Evolutionary conservation across 2,113 vertebrate genomes (phyloP).

Genomic region (Colistium nudipinnis): DNA sequence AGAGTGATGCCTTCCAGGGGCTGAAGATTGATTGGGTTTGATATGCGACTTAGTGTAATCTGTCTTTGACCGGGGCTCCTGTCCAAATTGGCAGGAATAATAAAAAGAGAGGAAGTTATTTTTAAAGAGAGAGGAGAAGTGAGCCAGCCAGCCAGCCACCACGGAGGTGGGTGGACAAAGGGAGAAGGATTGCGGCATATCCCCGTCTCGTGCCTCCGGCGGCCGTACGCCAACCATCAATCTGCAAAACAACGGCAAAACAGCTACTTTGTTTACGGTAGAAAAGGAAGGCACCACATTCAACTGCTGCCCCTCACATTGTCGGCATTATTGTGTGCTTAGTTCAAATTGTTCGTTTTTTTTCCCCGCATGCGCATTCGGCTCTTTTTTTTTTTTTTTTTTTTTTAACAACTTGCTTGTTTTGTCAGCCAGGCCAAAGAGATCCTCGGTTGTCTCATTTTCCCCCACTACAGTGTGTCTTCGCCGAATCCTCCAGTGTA

Average conservation of each 20-base stretch:
- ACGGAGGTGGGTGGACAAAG: slow-evolving; percentile 63
- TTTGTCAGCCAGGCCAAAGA: slow-evolving; percentile 59
- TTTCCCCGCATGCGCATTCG: slow-evolving; percentile 36
- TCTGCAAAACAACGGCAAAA: slow-evolving; percentile 45
- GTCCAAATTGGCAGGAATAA: slow-evolving; percentile 80
- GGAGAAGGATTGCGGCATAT: slow-evolving; percentile 58
- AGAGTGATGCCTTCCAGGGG: slow-evolving; percentile 82
- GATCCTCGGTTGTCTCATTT: slow-evolving; percentile 72
- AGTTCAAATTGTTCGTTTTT: slow-evolving; percentile 62
- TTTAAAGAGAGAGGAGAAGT: slow-evolving; percentile 49
- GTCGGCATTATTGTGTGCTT: slow-evolving; percentile 36
- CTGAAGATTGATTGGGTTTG: slow-evolving; percentile 82
- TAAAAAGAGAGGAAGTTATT: slow-evolving; percentile 72
- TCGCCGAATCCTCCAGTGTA: slow-evolving; percentile 70
- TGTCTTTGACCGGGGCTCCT: slow-evolving; percentile 79
- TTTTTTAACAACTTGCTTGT: slow-evolving; percentile 38
- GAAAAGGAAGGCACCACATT: slow-evolving; percentile 43
- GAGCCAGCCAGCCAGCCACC: slow-evolving; percentile 53
- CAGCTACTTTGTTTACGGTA: slow-evolving; percentile 52
- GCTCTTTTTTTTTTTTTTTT: slow-evolving; percentile 19
- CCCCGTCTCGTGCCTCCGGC: slow-evolving; percentile 52
- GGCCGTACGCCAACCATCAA: slow-evolving; percentile 63
- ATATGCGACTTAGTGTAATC: slow-evolving; percentile 81
- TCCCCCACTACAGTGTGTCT: slow-evolving; percentile 73
- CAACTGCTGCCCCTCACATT: slow-evolving; percentile 32